Evolutionary conservation across 53 echinoderm and acorn worm genomes (phyloP), one percentile per base, ranked within the genome.

Genomic region (Luidia sarsii): DNA sequence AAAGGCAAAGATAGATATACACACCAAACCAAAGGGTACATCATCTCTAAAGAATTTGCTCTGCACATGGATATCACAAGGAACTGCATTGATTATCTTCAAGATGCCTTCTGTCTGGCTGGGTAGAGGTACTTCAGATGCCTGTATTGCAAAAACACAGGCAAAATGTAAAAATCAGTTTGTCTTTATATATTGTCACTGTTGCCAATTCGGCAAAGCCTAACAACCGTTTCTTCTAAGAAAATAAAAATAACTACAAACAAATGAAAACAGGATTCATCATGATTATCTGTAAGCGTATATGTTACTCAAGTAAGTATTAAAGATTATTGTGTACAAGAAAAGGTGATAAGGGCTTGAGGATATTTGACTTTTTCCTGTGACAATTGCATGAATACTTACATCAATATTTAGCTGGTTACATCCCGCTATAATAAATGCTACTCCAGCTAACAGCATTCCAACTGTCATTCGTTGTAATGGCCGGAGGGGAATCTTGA

Each of bases 391-490:
- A 2, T 27, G 0, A 28, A 1, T 57, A 94, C 90, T 60, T 51
- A 99, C 99, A 55, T 99, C 93, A 66, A 99, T 91, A 2, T 61
- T 77, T 4, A 94, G 63, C 75, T 99, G 99, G 23, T 94, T 80
- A 22, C 86, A 70, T 22, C 89, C 99, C 28, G 99, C 93, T 0
- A 88, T 29, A 9, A 99, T 61, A 50, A 94, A 99, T 0, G 99
- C 99, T 15, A 80, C 33, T 1, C 80, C 89, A n/a, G 83, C 94
- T 6, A 99, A 60, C 4, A 87, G 45, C 94, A 99, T 99, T 14
- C 99, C 99, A 3, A 75, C 80, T 0, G 75, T 65, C 99, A 99
- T 99, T 15, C 99, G 70, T 63, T 91, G 91, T 14, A 99, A 75
- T 28, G 93, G 99, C 38, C 89, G 86, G 64, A 88, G 89, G 59